These are phyloP conservation scores for Drosophila limbata DNA, from an alignment of 2,888 invertebrate genomes.

Conservation along the genomic window DNA sequence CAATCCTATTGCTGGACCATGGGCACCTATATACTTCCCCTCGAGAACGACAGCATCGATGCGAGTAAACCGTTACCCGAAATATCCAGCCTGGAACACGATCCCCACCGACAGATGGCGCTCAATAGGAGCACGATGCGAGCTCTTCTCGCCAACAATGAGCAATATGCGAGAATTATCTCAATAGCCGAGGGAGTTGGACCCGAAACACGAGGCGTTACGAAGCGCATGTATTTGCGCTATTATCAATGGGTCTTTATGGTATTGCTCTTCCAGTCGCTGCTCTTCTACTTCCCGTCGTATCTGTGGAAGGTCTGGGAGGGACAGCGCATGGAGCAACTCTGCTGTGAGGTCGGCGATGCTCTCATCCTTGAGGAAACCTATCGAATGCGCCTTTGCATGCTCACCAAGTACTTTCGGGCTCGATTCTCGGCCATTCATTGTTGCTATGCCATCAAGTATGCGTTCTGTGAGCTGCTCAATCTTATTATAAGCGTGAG, in stretches of 20 bases:
- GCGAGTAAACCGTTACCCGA: constrained; percentile 1
- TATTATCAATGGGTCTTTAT: constrained; percentile 84
- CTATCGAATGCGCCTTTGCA: constrained; percentile 54
- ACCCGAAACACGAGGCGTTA: constrained; percentile 52
- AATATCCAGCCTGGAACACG: neutral
- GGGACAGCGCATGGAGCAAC: constrained; percentile 85
- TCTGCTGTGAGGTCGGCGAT: constrained; percentile 77
- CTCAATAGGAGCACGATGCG: constrained; percentile 47
- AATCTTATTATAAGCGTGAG: constrained; percentile 91
- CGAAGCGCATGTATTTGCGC: constrained; percentile 73
- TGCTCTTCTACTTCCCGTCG: constrained; percentile 79
- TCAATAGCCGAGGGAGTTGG: constrained; percentile 77
- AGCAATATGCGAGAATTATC: constrained; percentile 59
- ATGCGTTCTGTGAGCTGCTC: constrained; percentile 90
- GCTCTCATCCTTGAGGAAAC: constrained; percentile 62
- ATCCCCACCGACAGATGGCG: neutral
- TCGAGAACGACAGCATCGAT: constrained; percentile 28
- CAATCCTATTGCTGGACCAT: constrained; percentile 93
- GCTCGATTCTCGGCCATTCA: constrained; percentile 67
- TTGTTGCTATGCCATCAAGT: constrained; percentile 87
- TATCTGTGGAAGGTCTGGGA: constrained; percentile 83
- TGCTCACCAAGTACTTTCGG: constrained; percentile 74
- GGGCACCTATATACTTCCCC: constrained; percentile 88
- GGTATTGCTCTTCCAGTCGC: constrained; percentile 79
- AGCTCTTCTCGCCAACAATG: constrained; percentile 45